Evolutionary conservation across 2,797 vertebrate species (phyloP).

Genomic region (Echeneis naucrates): DNA sequence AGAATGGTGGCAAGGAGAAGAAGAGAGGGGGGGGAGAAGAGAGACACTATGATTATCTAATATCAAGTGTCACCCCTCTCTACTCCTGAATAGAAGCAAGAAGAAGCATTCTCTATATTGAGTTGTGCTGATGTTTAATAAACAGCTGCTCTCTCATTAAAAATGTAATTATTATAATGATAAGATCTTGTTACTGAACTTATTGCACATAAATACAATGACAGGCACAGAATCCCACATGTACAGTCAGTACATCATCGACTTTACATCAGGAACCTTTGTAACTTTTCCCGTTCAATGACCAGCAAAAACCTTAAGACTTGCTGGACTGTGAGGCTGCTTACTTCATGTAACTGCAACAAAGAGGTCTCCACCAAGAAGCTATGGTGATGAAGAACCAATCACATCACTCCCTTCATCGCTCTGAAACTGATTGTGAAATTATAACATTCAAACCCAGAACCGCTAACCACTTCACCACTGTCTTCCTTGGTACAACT

Average conservation of each 20-base stretch:
- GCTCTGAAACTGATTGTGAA: neutral
- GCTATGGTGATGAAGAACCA: neutral
- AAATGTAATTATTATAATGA: neutral
- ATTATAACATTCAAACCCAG: no score
- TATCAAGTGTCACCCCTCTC: neutral
- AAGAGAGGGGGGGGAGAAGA: neutral
- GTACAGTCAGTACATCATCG: neutral
- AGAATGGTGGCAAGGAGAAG: neutral
- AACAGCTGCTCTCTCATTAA: neutral
- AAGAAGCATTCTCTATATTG: neutral
- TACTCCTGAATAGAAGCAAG: neutral
- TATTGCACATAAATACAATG: neutral
- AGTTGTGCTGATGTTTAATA: neutral
- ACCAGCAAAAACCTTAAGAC: no score
- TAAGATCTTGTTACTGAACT: neutral
- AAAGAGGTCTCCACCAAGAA: no score
- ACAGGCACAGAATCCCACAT: neutral
- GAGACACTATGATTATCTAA: neutral
- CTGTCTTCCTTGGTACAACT: neutral
- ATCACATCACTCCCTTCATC: neutral
- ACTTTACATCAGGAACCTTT: no score
- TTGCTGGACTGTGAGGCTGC: no score
- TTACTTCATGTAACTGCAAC: no score
- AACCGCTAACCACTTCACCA: no score
- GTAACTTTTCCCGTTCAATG: no score